Percentiles rank a stretch among this genome's conserved stretches.
These are phyloP conservation scores for Arrhopalites spinosus DNA, from an alignment of 2,888 invertebrate genomes.

Conservation along the genomic window DNA sequence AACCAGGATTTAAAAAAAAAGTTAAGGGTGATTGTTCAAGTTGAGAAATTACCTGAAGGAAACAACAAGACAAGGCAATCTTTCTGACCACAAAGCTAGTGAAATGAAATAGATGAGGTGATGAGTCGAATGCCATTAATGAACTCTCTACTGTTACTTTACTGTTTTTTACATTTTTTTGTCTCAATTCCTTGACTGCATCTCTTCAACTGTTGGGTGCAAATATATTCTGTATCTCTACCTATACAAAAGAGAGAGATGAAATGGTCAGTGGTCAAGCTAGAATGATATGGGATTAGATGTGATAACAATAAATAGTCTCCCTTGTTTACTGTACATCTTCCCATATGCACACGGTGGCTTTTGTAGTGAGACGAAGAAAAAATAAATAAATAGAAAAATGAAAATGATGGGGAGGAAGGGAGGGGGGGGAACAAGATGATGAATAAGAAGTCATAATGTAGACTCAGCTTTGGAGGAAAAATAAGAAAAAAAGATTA, in stretches of 20 bases:
- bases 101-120: conserved; percentile 2
- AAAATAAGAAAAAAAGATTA: conserved; percentile 1
- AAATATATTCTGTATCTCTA: too few relatives aligned
- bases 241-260: too few relatives aligned
- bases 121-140: conserved; percentile 20
- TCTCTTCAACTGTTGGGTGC: too few relatives aligned
- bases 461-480: neutral
- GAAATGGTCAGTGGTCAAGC: conserved; percentile 15
- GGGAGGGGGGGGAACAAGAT: too few relatives aligned
- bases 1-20: too few relatives aligned
- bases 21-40: conserved; percentile 7
- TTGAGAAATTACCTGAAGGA: neutral
- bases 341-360: neutral
- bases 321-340: neutral
- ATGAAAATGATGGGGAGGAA: too few relatives aligned
- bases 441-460: neutral
- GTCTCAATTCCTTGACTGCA: too few relatives aligned
- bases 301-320: neutral
- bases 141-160: conserved; percentile 27
- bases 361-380: too few relatives aligned
- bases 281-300: conserved; percentile 11
- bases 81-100: too few relatives aligned
- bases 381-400: too few relatives aligned
- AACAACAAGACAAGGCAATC: too few relatives aligned
- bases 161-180: conserved; percentile 22